These are phyloP conservation scores for Anoplopoma fimbria DNA, from an alignment of 2,113 vertebrate genomes.

Conservation along the genomic window DNA sequence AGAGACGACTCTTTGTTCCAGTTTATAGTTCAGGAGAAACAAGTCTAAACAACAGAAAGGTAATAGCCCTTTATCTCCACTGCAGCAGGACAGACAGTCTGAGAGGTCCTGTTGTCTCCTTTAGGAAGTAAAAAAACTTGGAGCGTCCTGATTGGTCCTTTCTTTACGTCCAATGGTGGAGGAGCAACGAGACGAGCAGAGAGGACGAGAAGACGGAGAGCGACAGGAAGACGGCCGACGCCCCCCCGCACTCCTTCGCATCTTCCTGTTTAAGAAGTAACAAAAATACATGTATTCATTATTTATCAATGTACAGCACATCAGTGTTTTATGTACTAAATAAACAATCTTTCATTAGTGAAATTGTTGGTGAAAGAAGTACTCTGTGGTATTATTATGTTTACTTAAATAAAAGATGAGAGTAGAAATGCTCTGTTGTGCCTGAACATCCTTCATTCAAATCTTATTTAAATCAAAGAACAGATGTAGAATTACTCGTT, in stretches of 20 bases:
- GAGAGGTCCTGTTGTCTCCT: neutral
- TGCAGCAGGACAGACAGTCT: neutral
- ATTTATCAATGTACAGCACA: no score
- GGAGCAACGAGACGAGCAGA: slow-evolving; percentile 76
- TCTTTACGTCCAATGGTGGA: slow-evolving; percentile 68
- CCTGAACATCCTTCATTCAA: no score
- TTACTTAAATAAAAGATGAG: no score
- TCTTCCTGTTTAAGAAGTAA: slow-evolving; percentile 86
- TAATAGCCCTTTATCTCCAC: slow-evolving; percentile 42
- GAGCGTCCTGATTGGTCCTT: neutral
- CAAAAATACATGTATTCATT: neutral
- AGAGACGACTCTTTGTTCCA: no score
- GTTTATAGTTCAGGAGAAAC: neutral
- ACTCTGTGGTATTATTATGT: no score
- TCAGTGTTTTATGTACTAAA: no score
- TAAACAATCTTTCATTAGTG: no score
- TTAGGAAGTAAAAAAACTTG: neutral
- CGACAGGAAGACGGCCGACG: slow-evolving; percentile 74
- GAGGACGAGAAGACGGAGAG: slow-evolving; percentile 75
- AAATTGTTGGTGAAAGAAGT: no score
- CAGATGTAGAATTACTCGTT: no score
- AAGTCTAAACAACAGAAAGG: neutral
- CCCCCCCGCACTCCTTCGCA: slow-evolving; percentile 92
- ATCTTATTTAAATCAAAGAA: no score
- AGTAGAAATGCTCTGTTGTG: no score